Base-by-base conservation (phyloP, 2,797 vertebrate genomes). In the Pangasius djambal region DNA sequence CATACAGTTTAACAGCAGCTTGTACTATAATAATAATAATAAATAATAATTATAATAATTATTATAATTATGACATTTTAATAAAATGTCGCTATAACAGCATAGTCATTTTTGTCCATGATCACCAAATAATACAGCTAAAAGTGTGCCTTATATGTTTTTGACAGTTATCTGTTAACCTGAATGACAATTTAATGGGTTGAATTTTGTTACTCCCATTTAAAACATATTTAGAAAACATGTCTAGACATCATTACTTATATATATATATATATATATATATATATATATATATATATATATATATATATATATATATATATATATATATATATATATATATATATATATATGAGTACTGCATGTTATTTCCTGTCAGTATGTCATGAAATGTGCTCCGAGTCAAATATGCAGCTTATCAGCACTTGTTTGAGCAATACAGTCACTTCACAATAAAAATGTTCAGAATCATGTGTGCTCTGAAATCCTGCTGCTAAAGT, bases 401-500 rank as follows among this genome's bases (percentile, higher is more conserved):
- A 34, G n/a, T 85, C 2, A 2, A 13, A 5, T 34, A 34, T 52
- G 65, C 63, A 85, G 13, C 83, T 85, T 18, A 48, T 84, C 83
- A n/a, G 34, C 57, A 12, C 10, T 31, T 28, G 50, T 44, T 69
- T 86, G 25, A 61, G 25, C 9, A 74, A 77, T 85, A 57, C 83
- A 52, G n/a, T 57, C 69, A 31, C 8, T n/a, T 65, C 59, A 65
- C 59, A 44, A n/a, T 63, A 65, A 44, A 83, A 50, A 50, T 31
- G 3, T 44, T n/a, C 3, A 37, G 6, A 86, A 8, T 40, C 31
- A 72, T 10, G 34, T 86, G 72, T 20, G 72, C 28, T 20, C 28
- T 78, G 16, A 87, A 65, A 78, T 78, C 18, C 61, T 65, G 37
- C 86, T 78, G 70, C 55, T 61, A 31, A 75, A 61, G 25, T n/a